Conservation (phyloP, 2,888 invertebrate genomes). For the Leptinotarsa juncta region DNA sequence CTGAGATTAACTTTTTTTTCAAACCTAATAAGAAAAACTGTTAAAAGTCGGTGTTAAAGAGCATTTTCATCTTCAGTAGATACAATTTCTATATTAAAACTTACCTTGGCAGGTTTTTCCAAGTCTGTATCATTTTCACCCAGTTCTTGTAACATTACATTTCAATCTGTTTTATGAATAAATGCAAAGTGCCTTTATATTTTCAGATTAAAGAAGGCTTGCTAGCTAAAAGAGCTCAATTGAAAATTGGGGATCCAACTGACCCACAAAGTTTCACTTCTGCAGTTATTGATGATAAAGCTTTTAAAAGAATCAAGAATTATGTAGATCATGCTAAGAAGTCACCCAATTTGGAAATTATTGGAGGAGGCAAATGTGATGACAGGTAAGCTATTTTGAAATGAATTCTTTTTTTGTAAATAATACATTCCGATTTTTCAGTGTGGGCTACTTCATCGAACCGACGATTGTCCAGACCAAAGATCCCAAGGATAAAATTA, state of each 20-base stretch:
- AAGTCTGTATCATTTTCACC: too few species aligned
- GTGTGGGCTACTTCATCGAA: conserved; percentile 90
- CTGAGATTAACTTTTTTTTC: too few species aligned
- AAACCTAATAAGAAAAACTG: too few species aligned
- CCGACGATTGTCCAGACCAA: conserved; percentile 91
- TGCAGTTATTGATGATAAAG: conserved; percentile 97
- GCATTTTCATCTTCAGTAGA: too few species aligned
- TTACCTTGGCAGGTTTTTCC: too few species aligned
- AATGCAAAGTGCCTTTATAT: not conserved
- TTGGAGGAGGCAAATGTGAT: conserved; percentile 91
- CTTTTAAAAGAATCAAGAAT: conserved; percentile 87
- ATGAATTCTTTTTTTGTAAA: not conserved
- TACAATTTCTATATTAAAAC: too few species aligned
- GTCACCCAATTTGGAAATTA: conserved; percentile 77
- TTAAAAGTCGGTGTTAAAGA: too few species aligned
- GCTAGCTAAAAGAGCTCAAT: conserved; percentile 73
- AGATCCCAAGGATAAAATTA: conserved; percentile 87
- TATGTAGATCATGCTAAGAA: conserved; percentile 91
- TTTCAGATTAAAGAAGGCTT: conserved; percentile 78
- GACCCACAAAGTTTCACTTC: conserved; percentile 87
- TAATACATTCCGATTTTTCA: conserved; percentile 52
- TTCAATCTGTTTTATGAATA: not conserved
- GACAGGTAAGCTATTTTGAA: conserved; percentile 68
- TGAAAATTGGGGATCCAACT: conserved; percentile 89
- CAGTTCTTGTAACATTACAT: too few species aligned